phyloP scores from a whole-genome alignment of 2,888 invertebrate species.

The Tiphia femorata region DNA sequence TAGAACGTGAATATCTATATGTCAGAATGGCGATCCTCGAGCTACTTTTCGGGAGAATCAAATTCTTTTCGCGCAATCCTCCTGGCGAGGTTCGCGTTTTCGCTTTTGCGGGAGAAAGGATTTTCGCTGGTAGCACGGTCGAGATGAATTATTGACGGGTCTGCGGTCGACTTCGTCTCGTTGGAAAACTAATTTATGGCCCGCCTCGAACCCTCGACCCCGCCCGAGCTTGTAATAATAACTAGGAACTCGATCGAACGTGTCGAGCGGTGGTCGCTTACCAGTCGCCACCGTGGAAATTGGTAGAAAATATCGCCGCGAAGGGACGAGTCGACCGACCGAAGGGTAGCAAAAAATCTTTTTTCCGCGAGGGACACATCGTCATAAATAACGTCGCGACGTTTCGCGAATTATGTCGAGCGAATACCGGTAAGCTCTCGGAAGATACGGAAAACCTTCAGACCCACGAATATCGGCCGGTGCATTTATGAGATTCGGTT shows the following conservation, averaged over 20 bases:
- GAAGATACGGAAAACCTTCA: too few relatives aligned
- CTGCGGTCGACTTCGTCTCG: slow-evolving; percentile 38
- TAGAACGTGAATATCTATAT: too few relatives aligned
- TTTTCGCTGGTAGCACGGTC: slow-evolving; percentile 23
- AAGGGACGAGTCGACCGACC: too few relatives aligned
- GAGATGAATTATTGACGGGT: slow-evolving; percentile 42
- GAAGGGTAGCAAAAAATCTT: too few relatives aligned
- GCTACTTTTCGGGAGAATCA: neutral
- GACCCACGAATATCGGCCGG: too few relatives aligned
- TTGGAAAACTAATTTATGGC: slow-evolving; percentile 41
- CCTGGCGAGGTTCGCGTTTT: too few relatives aligned
- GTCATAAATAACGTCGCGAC: too few relatives aligned
- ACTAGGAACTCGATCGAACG: slow-evolving; percentile 26
- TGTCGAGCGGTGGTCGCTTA: slow-evolving; percentile 3
- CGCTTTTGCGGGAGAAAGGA: slow-evolving; percentile 17
- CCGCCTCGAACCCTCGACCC: slow-evolving; percentile 20
- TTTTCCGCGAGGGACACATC: too few relatives aligned
- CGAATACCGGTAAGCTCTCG: too few relatives aligned
- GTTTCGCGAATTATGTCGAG: too few relatives aligned
- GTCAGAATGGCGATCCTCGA: neutral
- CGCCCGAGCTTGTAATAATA: slow-evolving; percentile 33
- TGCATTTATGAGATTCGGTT: too few relatives aligned
- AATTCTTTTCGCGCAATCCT: neutral
- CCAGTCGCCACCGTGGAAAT: neutral
- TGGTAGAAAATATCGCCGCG: too few relatives aligned